phyloP scores from a whole-genome alignment of 2,113 vertebrate species.

The Cacatua alba region DNA sequence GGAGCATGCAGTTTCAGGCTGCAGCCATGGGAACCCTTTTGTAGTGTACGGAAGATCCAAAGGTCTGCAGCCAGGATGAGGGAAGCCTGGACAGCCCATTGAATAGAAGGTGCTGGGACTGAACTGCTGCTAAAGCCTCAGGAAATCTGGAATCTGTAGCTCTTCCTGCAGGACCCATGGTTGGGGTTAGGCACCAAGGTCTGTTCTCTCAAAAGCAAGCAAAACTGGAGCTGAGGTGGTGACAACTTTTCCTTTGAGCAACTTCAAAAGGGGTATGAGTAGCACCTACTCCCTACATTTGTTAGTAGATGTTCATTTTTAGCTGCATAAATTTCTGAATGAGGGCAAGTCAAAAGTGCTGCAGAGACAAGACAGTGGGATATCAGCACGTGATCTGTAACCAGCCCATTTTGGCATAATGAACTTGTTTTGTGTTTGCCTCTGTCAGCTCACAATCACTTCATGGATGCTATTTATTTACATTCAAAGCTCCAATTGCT shows the following conservation, averaged over 20 bases:
- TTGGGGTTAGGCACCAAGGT: accelerated
- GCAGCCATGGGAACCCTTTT: background rate
- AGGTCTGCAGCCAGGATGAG: background rate
- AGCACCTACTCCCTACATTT: background rate
- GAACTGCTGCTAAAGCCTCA: background rate
- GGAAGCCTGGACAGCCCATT: background rate
- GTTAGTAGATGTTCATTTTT: background rate
- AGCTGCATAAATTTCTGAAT: background rate
- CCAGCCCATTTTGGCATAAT: background rate
- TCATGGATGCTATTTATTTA: background rate
- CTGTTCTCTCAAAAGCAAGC: background rate
- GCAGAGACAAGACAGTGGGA: background rate
- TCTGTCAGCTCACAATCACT: background rate
- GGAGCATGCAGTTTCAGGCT: accelerated
- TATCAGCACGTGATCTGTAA: background rate
- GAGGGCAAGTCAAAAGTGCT: background rate
- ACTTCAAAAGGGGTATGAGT: background rate
- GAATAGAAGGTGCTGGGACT: background rate
- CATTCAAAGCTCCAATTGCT: background rate
- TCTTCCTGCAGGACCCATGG: accelerated
- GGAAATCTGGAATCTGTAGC: background rate
- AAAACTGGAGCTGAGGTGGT: background rate
- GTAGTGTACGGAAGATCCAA: background rate
- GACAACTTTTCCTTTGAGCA: background rate
- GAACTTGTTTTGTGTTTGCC: background rate